These are phyloP conservation scores for Oscheius sp. DNA, from an alignment of 2,888 invertebrate genomes.

Conservation along the genomic window DNA sequence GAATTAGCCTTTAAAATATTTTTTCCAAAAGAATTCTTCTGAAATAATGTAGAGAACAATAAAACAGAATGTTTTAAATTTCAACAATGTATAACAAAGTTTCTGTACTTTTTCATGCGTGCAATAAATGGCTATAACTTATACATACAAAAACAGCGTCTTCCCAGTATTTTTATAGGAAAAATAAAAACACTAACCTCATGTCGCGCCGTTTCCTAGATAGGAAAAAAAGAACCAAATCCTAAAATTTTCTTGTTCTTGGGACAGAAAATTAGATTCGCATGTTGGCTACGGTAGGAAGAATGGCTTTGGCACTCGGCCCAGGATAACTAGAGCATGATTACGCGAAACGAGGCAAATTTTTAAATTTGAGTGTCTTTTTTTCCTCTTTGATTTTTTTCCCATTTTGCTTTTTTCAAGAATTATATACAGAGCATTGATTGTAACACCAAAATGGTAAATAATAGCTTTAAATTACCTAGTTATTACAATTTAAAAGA, in stretches of 20 bases:
- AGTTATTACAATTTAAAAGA: no score
- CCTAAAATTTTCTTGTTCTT: conserved; percentile 6
- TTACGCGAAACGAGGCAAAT: background rate
- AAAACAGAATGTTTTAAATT: background rate
- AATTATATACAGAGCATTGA: no score
- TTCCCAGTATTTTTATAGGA: background rate
- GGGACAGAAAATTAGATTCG: background rate
- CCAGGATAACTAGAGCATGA: background rate
- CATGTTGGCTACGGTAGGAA: conserved; percentile 10
- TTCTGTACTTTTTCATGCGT: background rate
- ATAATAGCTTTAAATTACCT: no score
- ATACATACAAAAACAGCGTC: background rate
- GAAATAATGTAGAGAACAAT: background rate
- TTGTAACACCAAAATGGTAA: no score
- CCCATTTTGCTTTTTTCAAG: background rate
- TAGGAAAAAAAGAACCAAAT: conserved; percentile 22
- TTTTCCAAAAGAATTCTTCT: no score
- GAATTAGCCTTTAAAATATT: no score
- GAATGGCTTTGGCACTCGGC: conserved; percentile 1
- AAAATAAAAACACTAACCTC: conserved; percentile 23
- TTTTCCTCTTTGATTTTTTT: background rate
- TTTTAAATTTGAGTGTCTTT: background rate
- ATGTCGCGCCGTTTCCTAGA: conserved; percentile 26
- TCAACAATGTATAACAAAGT: background rate
- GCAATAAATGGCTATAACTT: background rate